Base-by-base conservation (phyloP, 2,888 invertebrate species). In the Ectemnius continuus region DNA sequence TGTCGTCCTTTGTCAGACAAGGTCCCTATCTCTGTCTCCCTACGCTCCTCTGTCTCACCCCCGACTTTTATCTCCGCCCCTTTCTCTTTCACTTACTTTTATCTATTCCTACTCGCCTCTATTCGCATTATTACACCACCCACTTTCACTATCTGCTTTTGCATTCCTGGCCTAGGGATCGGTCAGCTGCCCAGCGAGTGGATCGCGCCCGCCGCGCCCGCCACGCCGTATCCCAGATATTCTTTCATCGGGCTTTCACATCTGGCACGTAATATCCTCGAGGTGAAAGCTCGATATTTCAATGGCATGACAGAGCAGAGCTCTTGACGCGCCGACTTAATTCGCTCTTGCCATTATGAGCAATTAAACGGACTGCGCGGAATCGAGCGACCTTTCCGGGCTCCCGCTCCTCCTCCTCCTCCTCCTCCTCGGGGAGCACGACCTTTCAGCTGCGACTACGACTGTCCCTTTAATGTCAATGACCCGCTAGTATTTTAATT, bases 1-100 rank as follows among this genome's bases (percentile, higher is more conserved):
- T 88, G 87, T 88, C 87, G 87, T 86, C 88, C 90, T 90, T 90
- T 90, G 90, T 90, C 87, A 86, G 82, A 82, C 84, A 81, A 82
- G 78, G 81, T 81, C 80, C 83, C 81, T 79, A 80, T 76, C 81
- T 82, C 81, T 77, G 73, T 78, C 80, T 82, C 77, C 76, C 77
- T 70, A 70, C 56, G 65, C 63, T 77, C 75, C 82, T 67, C 82
- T 62, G 63, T 72, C 61, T 61, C 76, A 36, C 36, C 62, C 66
- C 72, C 70, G 73, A 81, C 80, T 81, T 82, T 78, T 79, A 78
- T 79, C 72, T 75, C 77, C 45, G 20, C 70, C 73, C 78, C 75
- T 82, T 82, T 79, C 82, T 82, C 82, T 83, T 82, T 81, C 82
- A 75, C 75, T 83, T 80, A 78, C 81, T 78, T 83, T 75, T 79